Base-by-base conservation (phyloP, 2,797 vertebrate species). In the Spondyliosoma cantharus region DNA sequence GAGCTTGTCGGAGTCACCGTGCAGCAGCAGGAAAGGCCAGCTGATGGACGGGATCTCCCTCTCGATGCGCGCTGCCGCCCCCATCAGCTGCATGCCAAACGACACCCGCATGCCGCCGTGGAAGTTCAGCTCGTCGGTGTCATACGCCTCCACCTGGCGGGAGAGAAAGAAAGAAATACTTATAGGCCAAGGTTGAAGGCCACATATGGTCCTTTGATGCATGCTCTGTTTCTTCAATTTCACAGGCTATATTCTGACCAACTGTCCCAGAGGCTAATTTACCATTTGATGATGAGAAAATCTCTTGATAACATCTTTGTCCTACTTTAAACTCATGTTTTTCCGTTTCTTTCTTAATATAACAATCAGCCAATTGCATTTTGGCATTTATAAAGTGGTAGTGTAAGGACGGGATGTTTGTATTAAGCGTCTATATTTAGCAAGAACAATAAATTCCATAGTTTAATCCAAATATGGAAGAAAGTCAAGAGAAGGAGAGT, bases 1-100 rank as follows among this genome's bases (percentile, higher is more conserved):
- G 59, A 99, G 95, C 87, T 96, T 97, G 93, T 99, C 98, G 0
- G 91, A 92, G 0, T 96, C 96, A 3, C 98, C 98, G 1, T 99
- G 98, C 46, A 99, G 95, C 91, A 98, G 93, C 84, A 97, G 86
- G 90, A 99, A 95, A 42, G 98, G 98, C 93, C 97, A 93, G 25
- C 89, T 92, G 90, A 99, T 94, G 90, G 93, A 94, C 7, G 97
- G 95, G 76, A 99, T 90, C 25, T 95, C 95, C 62, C 92, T 95
- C 90, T 97, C 95, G 0, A 99, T 97, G 63, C 95, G 95, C 0
- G 94, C 89, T 0, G 95, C 87, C 0, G 97, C 97, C 0, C 95
- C 95, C 91, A 99, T 95, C 85, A 99, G 75, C 86, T 98, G 97
- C 86, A 96, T 95, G 83, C 92, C 96, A 0, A 99, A 98, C 1